Evolutionary conservation across 2,888 invertebrate genomes (phyloP).

Genomic region (Drosophila ezoana): DNA sequence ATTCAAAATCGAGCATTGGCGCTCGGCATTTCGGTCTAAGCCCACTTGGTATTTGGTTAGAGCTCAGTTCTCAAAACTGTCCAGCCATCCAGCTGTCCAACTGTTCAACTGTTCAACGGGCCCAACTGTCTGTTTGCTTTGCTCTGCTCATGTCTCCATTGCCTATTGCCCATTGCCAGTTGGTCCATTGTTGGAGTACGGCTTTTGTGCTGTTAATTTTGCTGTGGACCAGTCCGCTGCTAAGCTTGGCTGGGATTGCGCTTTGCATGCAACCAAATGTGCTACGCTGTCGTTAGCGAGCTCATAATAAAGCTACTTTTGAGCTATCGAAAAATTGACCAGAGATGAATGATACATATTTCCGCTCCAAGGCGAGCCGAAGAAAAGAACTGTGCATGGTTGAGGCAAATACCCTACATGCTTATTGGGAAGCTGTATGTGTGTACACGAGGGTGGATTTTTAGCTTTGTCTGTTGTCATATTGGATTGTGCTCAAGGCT

Average conservation of each 20-base stretch:
- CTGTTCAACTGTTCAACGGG: slow-evolving; percentile 16
- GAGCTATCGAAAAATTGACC: slow-evolving; percentile 54
- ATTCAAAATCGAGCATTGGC: slow-evolving; percentile 64
- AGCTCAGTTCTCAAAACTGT: slow-evolving; percentile 47
- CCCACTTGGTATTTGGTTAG: slow-evolving; percentile 72
- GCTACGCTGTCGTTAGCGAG: slow-evolving; percentile 32
- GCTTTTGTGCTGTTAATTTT: slow-evolving; percentile 77
- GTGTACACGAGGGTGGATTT: slow-evolving; percentile 16
- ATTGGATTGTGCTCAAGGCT: no score
- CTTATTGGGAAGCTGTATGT: no score
- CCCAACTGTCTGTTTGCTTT: slow-evolving; percentile 44
- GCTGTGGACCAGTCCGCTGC: slow-evolving; percentile 31
- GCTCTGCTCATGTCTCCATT: slow-evolving; percentile 48
- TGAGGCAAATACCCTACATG: background rate
- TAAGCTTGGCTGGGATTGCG: slow-evolving; percentile 51
- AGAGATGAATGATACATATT: slow-evolving; percentile 28
- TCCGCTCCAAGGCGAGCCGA: background rate
- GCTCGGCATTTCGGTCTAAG: slow-evolving; percentile 37
- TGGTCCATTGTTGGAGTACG: slow-evolving; percentile 60
- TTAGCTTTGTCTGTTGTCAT: no score
- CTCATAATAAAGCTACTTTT: slow-evolving; percentile 64
- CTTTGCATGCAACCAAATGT: slow-evolving; percentile 56
- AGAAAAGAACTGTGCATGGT: slow-evolving; percentile 2
- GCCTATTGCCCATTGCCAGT: slow-evolving; percentile 28
- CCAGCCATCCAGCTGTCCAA: slow-evolving; percentile 12